phyloP scores from a whole-genome alignment of 2,113 vertebrate genomes.

The Callionymus lyra region DNA sequence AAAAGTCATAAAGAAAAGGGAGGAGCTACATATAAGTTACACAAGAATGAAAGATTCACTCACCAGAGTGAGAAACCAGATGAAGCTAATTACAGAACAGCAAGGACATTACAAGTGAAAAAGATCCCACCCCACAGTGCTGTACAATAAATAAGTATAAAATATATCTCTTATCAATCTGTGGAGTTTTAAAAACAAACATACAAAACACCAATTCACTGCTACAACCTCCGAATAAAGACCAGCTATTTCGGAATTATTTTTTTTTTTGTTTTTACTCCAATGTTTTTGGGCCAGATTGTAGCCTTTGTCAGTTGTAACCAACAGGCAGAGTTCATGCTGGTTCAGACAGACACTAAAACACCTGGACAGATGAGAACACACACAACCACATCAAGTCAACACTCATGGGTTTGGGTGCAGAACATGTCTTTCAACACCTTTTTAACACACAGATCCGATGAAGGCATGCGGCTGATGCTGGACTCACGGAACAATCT shows the following conservation, averaged over 20 bases:
- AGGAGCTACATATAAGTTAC: neutral
- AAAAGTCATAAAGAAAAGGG: conserved; percentile 43
- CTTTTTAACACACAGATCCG: neutral
- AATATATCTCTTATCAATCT: conserved; percentile 84
- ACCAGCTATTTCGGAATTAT: conserved; percentile 79
- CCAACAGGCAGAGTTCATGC: too few relatives aligned
- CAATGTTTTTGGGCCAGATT: conserved; percentile 25
- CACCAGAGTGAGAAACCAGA: conserved; percentile 31
- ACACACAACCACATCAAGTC: conserved; percentile 23
- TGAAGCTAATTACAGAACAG: conserved; percentile 43
- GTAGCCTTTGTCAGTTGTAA: too few relatives aligned
- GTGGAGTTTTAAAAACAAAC: conserved; percentile 71
- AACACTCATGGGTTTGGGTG: conserved; percentile 7
- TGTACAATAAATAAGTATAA: conserved; percentile 98
- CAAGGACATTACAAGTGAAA: conserved; percentile 55
- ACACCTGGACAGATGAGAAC: conserved; percentile 30
- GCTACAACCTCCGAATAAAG: conserved; percentile 81
- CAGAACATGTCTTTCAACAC: conserved; percentile 2
- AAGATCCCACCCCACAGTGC: conserved; percentile 54
- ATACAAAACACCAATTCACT: conserved; percentile 64
- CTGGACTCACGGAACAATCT: too few relatives aligned
- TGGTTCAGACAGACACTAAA: conserved; percentile 24
- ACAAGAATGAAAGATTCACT: conserved; percentile 16
- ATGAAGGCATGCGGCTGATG: conserved; percentile 5
- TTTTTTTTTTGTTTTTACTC: too few relatives aligned